Evolutionary conservation across 1,140 invertebrate species (phyloP).

Genomic region (Geopemphigus sp.): DNA sequence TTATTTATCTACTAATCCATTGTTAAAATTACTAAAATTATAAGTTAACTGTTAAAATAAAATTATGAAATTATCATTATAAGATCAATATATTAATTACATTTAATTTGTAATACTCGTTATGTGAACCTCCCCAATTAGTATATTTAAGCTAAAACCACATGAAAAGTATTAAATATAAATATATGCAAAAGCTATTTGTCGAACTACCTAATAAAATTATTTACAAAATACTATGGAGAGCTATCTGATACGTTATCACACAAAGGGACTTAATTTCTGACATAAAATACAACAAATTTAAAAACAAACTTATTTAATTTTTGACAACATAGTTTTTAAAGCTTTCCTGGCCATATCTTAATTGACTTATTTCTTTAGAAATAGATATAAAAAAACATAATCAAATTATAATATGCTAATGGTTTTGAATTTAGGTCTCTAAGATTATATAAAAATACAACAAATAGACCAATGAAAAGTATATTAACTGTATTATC

Average conservation of each 20-base stretch:
- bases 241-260: not conserved
- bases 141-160: constrained; percentile 11
- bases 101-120: not conserved
- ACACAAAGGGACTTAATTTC: not conserved
- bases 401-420: constrained; percentile 1
- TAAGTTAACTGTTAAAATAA: not conserved
- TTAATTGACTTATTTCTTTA: constrained; percentile 34
- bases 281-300: constrained; percentile 23
- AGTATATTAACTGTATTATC: constrained; percentile 2
- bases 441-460: constrained; percentile 22
- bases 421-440: constrained; percentile 17
- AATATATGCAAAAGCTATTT: not conserved
- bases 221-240: not conserved
- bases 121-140: not conserved
- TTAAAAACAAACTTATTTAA: not conserved
- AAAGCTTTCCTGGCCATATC: constrained; percentile 5
- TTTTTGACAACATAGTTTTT: not conserved
- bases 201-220: not conserved
- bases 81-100: not conserved
- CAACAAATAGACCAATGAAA: not conserved
- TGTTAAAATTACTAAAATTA: not conserved
- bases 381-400: constrained; percentile 20
- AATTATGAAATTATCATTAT: not conserved
- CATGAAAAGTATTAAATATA: not conserved
- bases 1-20: not conserved